These are phyloP conservation scores for Emmelina monodactyla DNA, from an alignment of 2,888 invertebrate genomes.

Conservation along the genomic window DNA sequence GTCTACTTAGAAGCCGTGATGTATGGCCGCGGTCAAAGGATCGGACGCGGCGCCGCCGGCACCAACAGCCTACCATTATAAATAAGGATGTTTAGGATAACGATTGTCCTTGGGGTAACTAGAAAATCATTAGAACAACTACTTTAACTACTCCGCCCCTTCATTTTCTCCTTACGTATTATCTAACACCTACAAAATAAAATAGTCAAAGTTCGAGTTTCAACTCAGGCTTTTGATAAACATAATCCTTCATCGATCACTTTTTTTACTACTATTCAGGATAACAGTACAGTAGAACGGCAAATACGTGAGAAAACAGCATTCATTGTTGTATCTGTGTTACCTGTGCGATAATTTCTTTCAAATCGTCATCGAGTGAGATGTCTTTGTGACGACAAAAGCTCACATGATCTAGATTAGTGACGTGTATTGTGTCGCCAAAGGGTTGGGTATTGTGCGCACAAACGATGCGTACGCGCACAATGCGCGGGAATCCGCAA, in stretches of 20 bases:
- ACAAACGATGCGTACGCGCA: slow-evolving; percentile 39
- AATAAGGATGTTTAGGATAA: slow-evolving; percentile 58
- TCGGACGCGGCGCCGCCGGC: slow-evolving; percentile 51
- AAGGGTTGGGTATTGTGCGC: slow-evolving; percentile 54
- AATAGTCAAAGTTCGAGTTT: too few relatives aligned
- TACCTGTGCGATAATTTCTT: slow-evolving; percentile 18
- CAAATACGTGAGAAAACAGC: not conserved
- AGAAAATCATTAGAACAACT: slow-evolving; percentile 13
- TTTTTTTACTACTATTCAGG: too few relatives aligned
- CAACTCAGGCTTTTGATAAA: too few relatives aligned
- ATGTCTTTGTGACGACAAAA: slow-evolving; percentile 38
- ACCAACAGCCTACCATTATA: slow-evolving; percentile 45
- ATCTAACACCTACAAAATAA: too few relatives aligned
- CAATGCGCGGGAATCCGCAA: slow-evolving; percentile 29
- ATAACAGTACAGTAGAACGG: not conserved
- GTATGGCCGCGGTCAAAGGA: slow-evolving; percentile 57
- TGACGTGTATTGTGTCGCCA: slow-evolving; percentile 62
- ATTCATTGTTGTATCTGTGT: slow-evolving; percentile 5
- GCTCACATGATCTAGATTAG: slow-evolving; percentile 64
- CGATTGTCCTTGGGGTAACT: slow-evolving; percentile 35
- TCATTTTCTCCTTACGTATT: too few relatives aligned
- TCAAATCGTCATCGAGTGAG: slow-evolving; percentile 39
- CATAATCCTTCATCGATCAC: too few relatives aligned
- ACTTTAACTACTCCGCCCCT: not conserved
- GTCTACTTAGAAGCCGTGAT: slow-evolving; percentile 63